Evolutionary conservation across 1,140 invertebrate genomes (phyloP), one percentile per base, ranked within the genome.

Genomic region (Neuroterus valhalla): DNA sequence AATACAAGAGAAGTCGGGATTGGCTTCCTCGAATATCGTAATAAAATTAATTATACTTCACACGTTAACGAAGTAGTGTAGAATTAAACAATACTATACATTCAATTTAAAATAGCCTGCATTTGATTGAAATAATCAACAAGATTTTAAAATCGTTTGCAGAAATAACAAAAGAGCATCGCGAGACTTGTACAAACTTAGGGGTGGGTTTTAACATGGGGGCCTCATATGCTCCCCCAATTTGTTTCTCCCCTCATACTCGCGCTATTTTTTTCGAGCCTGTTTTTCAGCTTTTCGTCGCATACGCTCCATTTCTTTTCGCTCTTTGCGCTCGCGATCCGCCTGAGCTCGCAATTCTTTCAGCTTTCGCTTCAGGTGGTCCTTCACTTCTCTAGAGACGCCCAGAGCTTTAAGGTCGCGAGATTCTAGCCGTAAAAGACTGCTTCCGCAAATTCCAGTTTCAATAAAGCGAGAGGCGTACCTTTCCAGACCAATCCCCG

Each of bases 331-430:
- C 85, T 96, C 95, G 79, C 96, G 96, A 76, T 97, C 96, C 68
- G 93, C 93, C 72, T 94, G 93, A 19, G 92, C 88, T 81, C 94
- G 94, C 45, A 98, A 91, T 83, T 98, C 96, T 90, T 98, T 98
- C 52, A 98, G 92, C 84, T 96, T 96, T 55, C 96, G 93, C 88
- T 98, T 98, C 76, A 98, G 91, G 72, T 94, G 91, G 72, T 93
- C 92, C 78, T 97, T 96, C 85, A 97, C 96, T 55, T 96, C 95
- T 6, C 93, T 93, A 62, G 90, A 91, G 42, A 98, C 93, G 26
- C 96, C 96, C 45, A 97, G 91, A 72, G 93, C 92, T 91, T 98
- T 98, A 45, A 98, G 92, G 88, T 97, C 96, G 19, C 95, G 93
- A 1, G 96, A 96, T 82, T 97, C 96, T 31, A 98, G 90, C 74